phyloP scores from a whole-genome alignment of 2,797 vertebrate genomes.

The Myotis daubentonii region DNA sequence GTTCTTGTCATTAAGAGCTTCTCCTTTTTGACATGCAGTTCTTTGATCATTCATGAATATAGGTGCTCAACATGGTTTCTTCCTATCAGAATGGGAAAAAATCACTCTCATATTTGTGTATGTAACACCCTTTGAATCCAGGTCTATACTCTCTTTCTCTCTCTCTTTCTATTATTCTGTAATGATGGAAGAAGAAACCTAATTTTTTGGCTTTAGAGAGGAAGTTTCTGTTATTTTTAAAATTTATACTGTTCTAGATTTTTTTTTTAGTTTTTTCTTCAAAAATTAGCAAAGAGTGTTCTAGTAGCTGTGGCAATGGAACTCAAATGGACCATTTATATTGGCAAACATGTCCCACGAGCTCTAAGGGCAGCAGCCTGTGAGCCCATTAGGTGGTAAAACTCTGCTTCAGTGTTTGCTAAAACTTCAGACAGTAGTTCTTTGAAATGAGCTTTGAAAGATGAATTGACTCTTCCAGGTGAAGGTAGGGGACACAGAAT shows the following conservation, averaged over 20 bases:
- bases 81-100: not conserved
- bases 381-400: not conserved
- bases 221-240: conserved; percentile 25
- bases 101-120: not conserved
- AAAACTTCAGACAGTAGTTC: not conserved
- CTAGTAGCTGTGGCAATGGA: conserved; percentile 50
- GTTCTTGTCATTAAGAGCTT: not conserved
- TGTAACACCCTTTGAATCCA: not conserved
- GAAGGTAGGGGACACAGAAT: not conserved
- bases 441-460: conserved; percentile 23
- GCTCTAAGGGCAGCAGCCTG: conserved; percentile 31
- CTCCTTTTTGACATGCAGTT: not conserved
- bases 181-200: not conserved
- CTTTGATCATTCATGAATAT: not conserved
- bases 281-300: conserved; percentile 46
- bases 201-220: not conserved
- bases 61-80: not conserved
- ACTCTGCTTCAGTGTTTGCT: conserved; percentile 34
- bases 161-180: not conserved
- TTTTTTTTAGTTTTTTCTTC: not conserved
- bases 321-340: conserved; percentile 53
- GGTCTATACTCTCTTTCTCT: not conserved
- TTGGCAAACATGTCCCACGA: conserved; percentile 51
- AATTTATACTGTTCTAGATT: not conserved
- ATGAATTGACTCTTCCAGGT: not conserved